A percentile compares a stretch with the other conserved stretches of the same genome.
Evolutionary conservation across 1,140 invertebrate species (phyloP).

Genomic region (Scylla paramamosain): DNA sequence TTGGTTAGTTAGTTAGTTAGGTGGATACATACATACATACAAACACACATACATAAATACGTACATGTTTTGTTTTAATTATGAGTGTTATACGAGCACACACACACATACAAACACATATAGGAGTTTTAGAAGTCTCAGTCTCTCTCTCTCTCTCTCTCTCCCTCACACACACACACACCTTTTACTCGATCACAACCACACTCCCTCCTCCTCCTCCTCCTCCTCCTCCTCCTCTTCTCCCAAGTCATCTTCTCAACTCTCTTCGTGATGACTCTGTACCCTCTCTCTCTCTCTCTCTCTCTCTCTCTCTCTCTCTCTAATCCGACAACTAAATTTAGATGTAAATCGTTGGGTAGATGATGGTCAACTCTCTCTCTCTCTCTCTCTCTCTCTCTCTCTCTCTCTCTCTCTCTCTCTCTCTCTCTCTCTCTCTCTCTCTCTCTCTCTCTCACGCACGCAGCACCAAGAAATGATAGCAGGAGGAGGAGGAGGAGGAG

Average conservation of each 20-base stretch:
- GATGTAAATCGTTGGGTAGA: neutral
- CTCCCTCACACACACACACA: neutral
- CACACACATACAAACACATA: neutral
- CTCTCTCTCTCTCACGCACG: neutral
- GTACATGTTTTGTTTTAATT: no score
- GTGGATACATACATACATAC: slow-evolving; percentile 12
- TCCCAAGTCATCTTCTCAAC: neutral
- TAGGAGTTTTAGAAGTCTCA: no score
- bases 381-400: slow-evolving; percentile 20
- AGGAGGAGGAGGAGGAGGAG: neutral
- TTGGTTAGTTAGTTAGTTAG: neutral
- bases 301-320: neutral
- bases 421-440: neutral
- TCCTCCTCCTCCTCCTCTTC: neutral
- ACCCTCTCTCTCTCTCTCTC: neutral
- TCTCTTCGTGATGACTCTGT: neutral
- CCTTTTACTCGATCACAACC: no score
- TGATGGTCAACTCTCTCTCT: neutral
- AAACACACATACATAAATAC: slow-evolving; percentile 41
- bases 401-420: neutral
- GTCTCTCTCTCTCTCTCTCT: no score
- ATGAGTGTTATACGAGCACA: neutral
- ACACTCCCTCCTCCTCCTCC: neutral
- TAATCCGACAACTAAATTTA: neutral
- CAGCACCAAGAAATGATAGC: neutral